phyloP scores from a whole-genome alignment of 1,140 invertebrate genomes.

The Drosophila sproati region DNA sequence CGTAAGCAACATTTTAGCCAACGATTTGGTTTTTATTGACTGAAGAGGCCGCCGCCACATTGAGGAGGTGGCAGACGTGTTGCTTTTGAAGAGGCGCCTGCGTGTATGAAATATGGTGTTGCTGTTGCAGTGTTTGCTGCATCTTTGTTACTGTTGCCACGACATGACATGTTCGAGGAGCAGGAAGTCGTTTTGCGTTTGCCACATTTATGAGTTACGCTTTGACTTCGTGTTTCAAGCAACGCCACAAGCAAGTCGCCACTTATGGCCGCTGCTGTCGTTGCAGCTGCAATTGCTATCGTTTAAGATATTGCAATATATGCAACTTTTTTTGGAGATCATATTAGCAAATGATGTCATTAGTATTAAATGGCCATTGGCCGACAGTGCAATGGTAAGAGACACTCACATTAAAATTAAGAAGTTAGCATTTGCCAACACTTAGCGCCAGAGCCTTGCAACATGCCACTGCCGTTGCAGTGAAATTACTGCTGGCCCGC shows the following conservation, averaged over 20 bases:
- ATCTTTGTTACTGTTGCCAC: slow-evolving; percentile 40
- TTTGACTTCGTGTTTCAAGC: slow-evolving; percentile 66
- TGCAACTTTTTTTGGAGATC: slow-evolving; percentile 45
- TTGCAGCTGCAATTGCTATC: slow-evolving; percentile 16
- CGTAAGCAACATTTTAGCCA: slow-evolving; percentile 65
- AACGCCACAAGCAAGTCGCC: slow-evolving; percentile 56
- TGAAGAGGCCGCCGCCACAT: slow-evolving; percentile 69
- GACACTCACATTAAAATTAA: slow-evolving; percentile 69
- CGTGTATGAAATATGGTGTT: slow-evolving; percentile 75
- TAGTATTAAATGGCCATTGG: slow-evolving; percentile 43
- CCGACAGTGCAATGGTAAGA: slow-evolving; percentile 42
- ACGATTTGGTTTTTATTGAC: slow-evolving; percentile 73
- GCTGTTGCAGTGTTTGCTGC: slow-evolving; percentile 49
- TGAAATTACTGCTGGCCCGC: slow-evolving; percentile 45
- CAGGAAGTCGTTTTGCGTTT: slow-evolving; percentile 79
- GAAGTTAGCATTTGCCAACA: slow-evolving; percentile 73
- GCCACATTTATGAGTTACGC: slow-evolving; percentile 79
- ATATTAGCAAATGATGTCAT: slow-evolving; percentile 71
- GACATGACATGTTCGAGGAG: slow-evolving; percentile 78
- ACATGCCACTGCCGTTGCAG: slow-evolving; percentile 60
- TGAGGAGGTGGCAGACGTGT: slow-evolving; percentile 27
- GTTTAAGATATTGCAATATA: slow-evolving; percentile 34
- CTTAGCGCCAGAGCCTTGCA: slow-evolving; percentile 59
- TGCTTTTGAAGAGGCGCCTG: slow-evolving; percentile 76
- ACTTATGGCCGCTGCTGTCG: slow-evolving; percentile 38